Base-by-base conservation (phyloP, 2,888 invertebrate genomes). In the Volucella zonaria region DNA sequence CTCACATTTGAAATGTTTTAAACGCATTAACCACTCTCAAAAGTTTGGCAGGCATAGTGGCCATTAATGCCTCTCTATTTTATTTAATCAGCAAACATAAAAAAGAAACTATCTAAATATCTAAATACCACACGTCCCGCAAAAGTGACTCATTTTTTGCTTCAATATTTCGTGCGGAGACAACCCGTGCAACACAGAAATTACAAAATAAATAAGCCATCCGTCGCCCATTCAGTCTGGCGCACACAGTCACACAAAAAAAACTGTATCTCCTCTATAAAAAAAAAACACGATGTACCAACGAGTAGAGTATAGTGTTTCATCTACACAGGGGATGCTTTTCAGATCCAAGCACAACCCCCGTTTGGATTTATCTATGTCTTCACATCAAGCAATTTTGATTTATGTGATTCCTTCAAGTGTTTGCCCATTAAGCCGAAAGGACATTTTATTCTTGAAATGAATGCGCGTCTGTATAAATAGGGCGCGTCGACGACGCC, bases 361-460 rank as follows among this genome's bases (percentile, higher is more conserved):
- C 54, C 43, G 51, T 43, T 38, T 40, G 70, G 12, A 42, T 43
- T 67, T 73, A 82, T 74, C 78, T 67, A 45, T 23, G 43, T 73
- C 62, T 45, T 52, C 49, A 42, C 23, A 80, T 80, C 83, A 42
- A 71, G 71, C 71, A 80, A 85, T 80, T 85, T 85, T 85, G 83
- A 85, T 80, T 85, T 85, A 85, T 85, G 75, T 56, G 75, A 67
- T 85, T 76, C 52, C 51, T 71, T 76, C 76, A 76, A 80, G 80
- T 80, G 71, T 80, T 80, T 73, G 67, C 58, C 82, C 80, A 80
- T 85, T 85, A 85, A 80, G 67, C 51, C 71, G 52, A 85, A 76
- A 62, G 71, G 75, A 76, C 67, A 71, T 76, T 76, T 61, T 12
- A 45, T 11, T 67, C 49, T 58, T 31, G 31, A 76, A 82, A 77